These are phyloP conservation scores for Anas bernieri DNA, from an alignment of 2,797 vertebrate genomes.

Conservation along the genomic window DNA sequence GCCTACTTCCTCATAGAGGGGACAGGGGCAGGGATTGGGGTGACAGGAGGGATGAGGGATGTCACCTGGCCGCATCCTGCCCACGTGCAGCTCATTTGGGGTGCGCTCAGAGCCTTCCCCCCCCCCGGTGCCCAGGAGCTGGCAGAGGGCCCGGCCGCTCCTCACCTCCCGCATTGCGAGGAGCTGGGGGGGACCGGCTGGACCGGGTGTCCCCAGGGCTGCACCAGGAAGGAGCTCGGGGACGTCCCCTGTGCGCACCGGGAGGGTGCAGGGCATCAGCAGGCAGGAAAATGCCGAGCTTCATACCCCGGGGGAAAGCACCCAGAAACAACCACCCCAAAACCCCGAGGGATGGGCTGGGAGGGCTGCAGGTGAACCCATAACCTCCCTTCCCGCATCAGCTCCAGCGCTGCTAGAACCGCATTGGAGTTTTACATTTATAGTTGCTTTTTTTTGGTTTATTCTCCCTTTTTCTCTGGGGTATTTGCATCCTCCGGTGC, in stretches of 20 bases:
- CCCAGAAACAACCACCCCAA: background rate
- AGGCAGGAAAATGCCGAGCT: background rate
- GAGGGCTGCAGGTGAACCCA: background rate
- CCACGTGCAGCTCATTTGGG: no score
- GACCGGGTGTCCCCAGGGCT: no score
- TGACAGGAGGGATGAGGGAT: no score
- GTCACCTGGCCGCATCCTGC: background rate
- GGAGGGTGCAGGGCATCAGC: background rate
- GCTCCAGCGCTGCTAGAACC: background rate
- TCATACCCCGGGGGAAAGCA: background rate
- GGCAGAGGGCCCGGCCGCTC: background rate
- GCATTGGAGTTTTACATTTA: rapidly evolving
- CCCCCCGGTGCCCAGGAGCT: rapidly evolving
- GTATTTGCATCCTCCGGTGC: background rate
- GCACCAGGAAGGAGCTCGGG: background rate
- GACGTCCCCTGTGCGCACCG: no score
- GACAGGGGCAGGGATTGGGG: background rate
- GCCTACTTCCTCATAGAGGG: rapidly evolving
- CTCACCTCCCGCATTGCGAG: no score
- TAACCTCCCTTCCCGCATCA: background rate
- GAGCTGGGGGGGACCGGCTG: background rate
- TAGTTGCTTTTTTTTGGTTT: background rate
- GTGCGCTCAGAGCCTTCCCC: constrained; percentile 38
- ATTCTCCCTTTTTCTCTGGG: background rate
- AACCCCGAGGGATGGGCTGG: background rate